Evolutionary conservation across 2,113 vertebrate genomes (phyloP), one percentile per base, ranked within the genome.

Genomic region (Phasianus colchicus): DNA sequence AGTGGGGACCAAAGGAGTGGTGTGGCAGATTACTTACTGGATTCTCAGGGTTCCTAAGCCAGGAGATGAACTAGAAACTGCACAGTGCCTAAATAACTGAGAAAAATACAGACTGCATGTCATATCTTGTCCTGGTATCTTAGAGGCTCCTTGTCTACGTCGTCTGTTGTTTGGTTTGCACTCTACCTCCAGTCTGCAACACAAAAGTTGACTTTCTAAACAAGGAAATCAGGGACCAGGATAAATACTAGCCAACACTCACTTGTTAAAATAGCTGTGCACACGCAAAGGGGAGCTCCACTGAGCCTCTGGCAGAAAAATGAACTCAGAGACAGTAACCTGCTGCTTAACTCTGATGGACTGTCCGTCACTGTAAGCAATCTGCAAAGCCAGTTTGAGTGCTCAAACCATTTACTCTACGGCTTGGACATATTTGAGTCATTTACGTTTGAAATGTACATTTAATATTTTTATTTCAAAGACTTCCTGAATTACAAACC

Each of bases 61-160:
- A 0, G 0, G 19, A 11, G 18, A 83, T 25, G 19, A 70, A 10
- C 47, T 50, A 34, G n/a, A 18, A 70, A 20, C n/a, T 36, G n/a
- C n/a, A 13, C n/a, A 36, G 47, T 10, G 47, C 67, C 47, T 50
- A 11, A 50, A 50, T 5, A 25, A 36, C 67, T 29, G n/a, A 71
- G 47, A 21, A 24, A 34, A 29, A 52, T 9, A 38, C 9, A 29
- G n/a, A 9, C 7, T 20, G 34, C 50, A 52, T 21, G 25, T 13
- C 21, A 19, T 29, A 52, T 38, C 50, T 38, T 15, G 25, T 52
- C 13, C 34, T 13, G 36, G 18, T 52, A 38, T 30, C 69, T 30
- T 20, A 38, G 34, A 9, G 12, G 7, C 12, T 71, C 47, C 25
- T 70, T 70, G 20, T 29, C 67, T 50, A 38, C 5, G 5, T 36